phyloP scores from a whole-genome alignment of 1,140 invertebrate genomes.

The Lucilia sericata region DNA sequence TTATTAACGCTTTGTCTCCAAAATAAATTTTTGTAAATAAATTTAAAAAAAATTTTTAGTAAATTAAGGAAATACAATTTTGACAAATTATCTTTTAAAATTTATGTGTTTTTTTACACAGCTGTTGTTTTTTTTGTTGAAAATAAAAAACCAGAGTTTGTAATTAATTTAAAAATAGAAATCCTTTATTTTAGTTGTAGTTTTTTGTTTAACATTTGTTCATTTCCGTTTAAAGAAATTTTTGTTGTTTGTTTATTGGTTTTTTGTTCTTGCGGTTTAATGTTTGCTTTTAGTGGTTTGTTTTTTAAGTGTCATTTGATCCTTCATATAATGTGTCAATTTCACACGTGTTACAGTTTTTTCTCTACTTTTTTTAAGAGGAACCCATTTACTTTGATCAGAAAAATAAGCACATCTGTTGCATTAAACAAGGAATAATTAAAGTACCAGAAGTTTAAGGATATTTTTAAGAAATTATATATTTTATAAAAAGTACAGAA shows the following conservation, averaged over 20 bases:
- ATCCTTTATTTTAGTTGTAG: constrained; percentile 6
- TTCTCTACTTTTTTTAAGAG: not conserved
- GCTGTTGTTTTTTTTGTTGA: not conserved
- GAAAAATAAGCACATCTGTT: not conserved
- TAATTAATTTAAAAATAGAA: constrained; percentile 30
- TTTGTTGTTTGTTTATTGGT: not conserved
- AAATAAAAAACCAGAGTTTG: not conserved
- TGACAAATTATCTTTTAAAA: not conserved
- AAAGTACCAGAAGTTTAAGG: not conserved
- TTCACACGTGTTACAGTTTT: constrained; percentile 40
- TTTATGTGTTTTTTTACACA: not conserved
- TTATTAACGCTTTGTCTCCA: not conserved
- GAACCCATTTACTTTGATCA: not conserved
- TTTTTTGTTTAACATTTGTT: constrained; percentile 10
- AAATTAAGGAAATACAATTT: too few relatives aligned
- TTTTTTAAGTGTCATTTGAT: constrained; percentile 34
- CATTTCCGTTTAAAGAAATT: constrained; percentile 7
- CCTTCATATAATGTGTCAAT: constrained; percentile 33
- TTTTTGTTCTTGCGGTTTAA: not conserved
- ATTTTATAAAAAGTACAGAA: not conserved
- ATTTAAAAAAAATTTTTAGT: not conserved
- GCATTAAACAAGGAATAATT: not conserved
- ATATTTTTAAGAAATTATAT: not conserved
- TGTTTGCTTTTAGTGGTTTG: constrained; percentile 1
- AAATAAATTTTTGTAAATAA: not conserved